phyloP scores from a whole-genome alignment of 2,797 vertebrate genomes.

The Otolemur crassicaudatus region DNA sequence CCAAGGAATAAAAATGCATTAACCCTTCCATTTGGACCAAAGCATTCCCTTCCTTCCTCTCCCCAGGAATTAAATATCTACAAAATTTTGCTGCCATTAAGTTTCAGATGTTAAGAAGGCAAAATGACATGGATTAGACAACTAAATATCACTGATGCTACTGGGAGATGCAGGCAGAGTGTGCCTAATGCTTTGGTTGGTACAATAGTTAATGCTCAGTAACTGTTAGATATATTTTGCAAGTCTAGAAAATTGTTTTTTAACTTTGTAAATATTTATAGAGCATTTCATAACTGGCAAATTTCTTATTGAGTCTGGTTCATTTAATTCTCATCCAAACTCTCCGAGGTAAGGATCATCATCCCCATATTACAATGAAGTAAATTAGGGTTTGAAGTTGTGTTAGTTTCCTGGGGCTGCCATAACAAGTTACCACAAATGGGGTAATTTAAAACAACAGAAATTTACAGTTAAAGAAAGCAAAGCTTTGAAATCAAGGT shows the following conservation, averaged over 20 bases:
- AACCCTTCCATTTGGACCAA: background rate
- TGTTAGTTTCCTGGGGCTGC: background rate
- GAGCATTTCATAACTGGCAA: background rate
- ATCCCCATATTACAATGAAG: background rate
- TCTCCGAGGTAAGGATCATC: background rate
- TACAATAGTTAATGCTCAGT: background rate
- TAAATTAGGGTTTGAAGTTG: background rate
- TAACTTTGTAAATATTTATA: conserved; percentile 10
- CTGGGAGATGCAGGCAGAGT: background rate
- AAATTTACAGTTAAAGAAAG: background rate
- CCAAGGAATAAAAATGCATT: background rate
- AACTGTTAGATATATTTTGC: background rate
- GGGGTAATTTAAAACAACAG: background rate
- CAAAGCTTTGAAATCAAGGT: background rate
- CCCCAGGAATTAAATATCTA: background rate
- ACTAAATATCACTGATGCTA: background rate
- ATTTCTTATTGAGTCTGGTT: background rate
- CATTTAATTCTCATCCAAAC: background rate
- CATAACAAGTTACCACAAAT: background rate
- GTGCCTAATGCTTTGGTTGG: background rate
- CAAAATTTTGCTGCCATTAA: background rate
- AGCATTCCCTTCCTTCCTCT: background rate
- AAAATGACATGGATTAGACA: conserved; percentile 2
- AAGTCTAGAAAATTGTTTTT: background rate
- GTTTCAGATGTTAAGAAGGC: background rate